Evolutionary conservation across 2,797 vertebrate species (phyloP).

Genomic region (Eutrigla gurnardus): DNA sequence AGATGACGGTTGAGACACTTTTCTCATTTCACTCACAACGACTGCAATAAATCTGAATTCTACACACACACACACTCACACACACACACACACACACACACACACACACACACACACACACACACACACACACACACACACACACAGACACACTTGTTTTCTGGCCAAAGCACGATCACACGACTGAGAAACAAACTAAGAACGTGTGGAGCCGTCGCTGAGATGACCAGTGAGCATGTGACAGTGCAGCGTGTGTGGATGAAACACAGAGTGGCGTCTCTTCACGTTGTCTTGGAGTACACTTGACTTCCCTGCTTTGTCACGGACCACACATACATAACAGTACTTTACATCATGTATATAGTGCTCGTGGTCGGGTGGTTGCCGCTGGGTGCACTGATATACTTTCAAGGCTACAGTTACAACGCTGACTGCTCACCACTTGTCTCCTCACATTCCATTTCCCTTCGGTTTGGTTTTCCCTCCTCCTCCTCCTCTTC

Average conservation of each 20-base stretch:
- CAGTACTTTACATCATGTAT: constrained; percentile 53
- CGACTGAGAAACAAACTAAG: constrained; percentile 15
- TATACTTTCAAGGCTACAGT: constrained; percentile 24
- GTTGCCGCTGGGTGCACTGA: constrained; percentile 20
- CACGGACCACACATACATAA: constrained; percentile 42
- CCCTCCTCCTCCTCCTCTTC: constrained; percentile 15
- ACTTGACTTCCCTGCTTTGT: constrained; percentile 50
- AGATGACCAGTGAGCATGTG: constrained; percentile 34
- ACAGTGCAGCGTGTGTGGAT: constrained; percentile 23
- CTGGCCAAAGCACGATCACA: constrained; percentile 2
- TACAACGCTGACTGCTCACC: constrained; percentile 40
- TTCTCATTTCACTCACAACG: background rate
- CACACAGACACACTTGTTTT: no score
- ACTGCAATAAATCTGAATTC: background rate
- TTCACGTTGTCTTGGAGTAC: constrained; percentile 36
- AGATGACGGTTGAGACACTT: constrained; percentile 32
- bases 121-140: background rate
- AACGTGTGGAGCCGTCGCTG: constrained; percentile 2
- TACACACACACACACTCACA: background rate
- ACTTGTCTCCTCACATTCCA: constrained; percentile 54
- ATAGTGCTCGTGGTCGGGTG: constrained; percentile 33
- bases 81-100: no score
- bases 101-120: background rate
- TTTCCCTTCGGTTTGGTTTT: constrained; percentile 50
- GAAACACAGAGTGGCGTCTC: constrained; percentile 16